A percentile compares a stretch with the other conserved stretches of the same genome.
Evolutionary conservation across 2,113 vertebrate genomes (phyloP).

Genomic region (Helogale parvula): DNA sequence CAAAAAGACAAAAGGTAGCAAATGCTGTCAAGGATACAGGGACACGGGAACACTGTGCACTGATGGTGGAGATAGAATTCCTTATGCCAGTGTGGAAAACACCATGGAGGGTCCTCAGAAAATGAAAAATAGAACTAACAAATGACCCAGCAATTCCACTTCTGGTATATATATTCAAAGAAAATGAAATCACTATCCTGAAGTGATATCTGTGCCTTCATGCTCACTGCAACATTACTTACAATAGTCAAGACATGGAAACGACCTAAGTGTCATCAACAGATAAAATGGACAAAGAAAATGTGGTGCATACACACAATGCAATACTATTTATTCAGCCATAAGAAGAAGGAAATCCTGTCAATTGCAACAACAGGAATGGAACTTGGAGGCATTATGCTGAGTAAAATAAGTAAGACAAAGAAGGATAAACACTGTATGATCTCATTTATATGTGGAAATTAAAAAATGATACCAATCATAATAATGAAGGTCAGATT

Average conservation of each 20-base stretch:
- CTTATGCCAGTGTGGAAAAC: background rate
- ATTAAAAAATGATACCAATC: background rate
- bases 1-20: background rate
- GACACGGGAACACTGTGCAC: background rate
- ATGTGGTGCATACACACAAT: background rate
- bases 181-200: background rate
- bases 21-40: background rate
- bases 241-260: background rate
- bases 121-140: background rate
- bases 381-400: background rate
- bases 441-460: background rate
- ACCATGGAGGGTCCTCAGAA: background rate
- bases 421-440: background rate
- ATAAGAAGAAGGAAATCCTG: background rate
- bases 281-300: background rate
- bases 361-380: background rate
- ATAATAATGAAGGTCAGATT: background rate
- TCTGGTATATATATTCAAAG: background rate
- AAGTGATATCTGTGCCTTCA: background rate
- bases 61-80: background rate
- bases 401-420: background rate
- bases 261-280: background rate
- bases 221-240: background rate
- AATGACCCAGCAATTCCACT: background rate
- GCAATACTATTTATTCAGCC: background rate